phyloP scores from a whole-genome alignment of 2,113 vertebrate species.

The Myotis yumanensis region DNA sequence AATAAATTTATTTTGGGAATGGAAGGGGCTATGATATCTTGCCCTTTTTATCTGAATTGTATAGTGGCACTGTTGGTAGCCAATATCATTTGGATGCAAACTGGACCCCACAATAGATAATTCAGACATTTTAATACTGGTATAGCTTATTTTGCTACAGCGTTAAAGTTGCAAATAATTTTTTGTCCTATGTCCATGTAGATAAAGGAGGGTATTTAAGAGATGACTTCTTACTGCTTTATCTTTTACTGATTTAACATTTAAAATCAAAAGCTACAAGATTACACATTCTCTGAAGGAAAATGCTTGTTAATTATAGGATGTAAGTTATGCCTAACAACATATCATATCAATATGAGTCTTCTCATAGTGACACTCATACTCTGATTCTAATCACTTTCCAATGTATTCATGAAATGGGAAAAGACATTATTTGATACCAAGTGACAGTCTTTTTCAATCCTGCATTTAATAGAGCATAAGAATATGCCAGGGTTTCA shows the following conservation, averaged over 20 bases:
- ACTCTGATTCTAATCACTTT: background rate
- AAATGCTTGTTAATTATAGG: background rate
- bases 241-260: background rate
- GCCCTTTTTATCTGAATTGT: background rate
- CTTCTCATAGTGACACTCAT: background rate
- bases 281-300: conserved; percentile 1
- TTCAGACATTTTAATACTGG: background rate
- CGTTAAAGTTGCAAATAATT: background rate
- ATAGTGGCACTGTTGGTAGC: background rate
- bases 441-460: background rate
- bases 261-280: conserved; percentile 16
- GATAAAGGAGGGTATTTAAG: background rate
- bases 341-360: background rate
- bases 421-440: background rate
- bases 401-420: background rate
- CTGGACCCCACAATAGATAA: background rate
- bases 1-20: background rate
- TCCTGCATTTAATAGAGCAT: background rate
- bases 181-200: background rate
- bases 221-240: background rate
- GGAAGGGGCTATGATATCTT: background rate
- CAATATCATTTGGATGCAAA: background rate
- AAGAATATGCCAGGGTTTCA: background rate
- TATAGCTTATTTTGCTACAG: background rate
- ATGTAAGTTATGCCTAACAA: background rate